phyloP scores from a whole-genome alignment of 2,113 vertebrate species.

The Tragelaphus buxtoni region DNA sequence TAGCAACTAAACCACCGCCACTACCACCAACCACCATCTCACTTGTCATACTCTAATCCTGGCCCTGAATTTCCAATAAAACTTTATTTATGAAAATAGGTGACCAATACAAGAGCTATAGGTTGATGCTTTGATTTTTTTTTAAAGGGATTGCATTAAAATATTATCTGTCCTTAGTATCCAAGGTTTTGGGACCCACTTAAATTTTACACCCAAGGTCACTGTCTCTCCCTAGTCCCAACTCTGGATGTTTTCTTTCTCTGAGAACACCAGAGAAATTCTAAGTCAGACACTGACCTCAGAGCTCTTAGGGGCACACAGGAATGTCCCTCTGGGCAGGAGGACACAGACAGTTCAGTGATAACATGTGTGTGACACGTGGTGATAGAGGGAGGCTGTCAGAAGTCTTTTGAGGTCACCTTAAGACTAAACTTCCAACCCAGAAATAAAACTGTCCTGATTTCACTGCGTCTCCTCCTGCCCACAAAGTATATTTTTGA shows the following conservation, averaged over 20 bases:
- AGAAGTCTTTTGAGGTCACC: conserved; percentile 24
- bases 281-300: not conserved
- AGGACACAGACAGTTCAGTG: not conserved
- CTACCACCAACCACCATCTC: not conserved
- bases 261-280: not conserved
- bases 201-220: not conserved
- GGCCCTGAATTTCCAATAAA: not conserved
- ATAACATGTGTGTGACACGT: rapidly evolving
- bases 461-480: not conserved
- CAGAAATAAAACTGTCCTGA: not conserved
- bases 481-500: not conserved
- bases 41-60: not conserved
- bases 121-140: not conserved
- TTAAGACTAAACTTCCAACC: not conserved
- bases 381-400: rapidly evolving
- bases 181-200: not conserved
- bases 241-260: not conserved
- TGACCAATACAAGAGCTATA: not conserved
- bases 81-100: not conserved
- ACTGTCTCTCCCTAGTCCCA: not conserved
- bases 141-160: not conserved
- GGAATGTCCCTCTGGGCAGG: not conserved
- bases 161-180: not conserved
- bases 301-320: not conserved
- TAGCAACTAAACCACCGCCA: not conserved